Percentiles rank a stretch among this genome's conserved stretches.
Conservation (phyloP, 2,113 vertebrate species). For the Melanostigma gelatinosum region DNA sequence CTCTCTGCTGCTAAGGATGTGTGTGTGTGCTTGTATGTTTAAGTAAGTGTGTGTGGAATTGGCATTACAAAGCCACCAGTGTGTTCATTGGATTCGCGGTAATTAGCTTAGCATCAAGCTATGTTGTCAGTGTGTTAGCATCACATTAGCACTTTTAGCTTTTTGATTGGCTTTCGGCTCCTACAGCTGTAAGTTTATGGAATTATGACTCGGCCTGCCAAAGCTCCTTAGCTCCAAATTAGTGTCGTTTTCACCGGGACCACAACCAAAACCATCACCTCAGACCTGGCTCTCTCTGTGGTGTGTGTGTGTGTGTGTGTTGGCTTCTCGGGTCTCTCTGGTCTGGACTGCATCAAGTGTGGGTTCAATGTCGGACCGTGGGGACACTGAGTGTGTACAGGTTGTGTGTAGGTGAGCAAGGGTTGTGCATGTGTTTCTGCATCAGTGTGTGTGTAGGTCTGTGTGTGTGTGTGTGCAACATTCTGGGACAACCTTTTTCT, state of each 20-base stretch:
- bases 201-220: constrained; percentile 45
- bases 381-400: constrained; percentile 33
- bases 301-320: constrained; percentile 45
- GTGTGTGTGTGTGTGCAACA: background rate
- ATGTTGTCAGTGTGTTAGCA: constrained; percentile 24
- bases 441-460: background rate
- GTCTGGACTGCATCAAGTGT: constrained; percentile 76
- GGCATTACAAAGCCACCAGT: constrained; percentile 43
- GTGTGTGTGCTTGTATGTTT: constrained; percentile 15
- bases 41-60: constrained; percentile 22
- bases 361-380: constrained; percentile 48
- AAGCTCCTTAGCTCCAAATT: constrained; percentile 69
- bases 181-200: constrained; percentile 28
- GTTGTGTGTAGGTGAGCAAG: constrained; percentile 39
- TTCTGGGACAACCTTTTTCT: background rate
- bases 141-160: constrained; percentile 35
- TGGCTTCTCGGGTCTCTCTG: constrained; percentile 61
- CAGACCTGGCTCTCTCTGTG: constrained; percentile 57
- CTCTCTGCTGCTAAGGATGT: constrained; percentile 42
- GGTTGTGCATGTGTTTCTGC: background rate
- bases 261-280: constrained; percentile 77
- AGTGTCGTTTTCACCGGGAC: constrained; percentile 73
- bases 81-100: constrained; percentile 48
- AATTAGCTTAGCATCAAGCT: background rate
- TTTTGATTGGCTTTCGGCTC: constrained; percentile 15